Evolutionary conservation across 2,113 vertebrate genomes (phyloP).

Genomic region (Colossoma macropomum): DNA sequence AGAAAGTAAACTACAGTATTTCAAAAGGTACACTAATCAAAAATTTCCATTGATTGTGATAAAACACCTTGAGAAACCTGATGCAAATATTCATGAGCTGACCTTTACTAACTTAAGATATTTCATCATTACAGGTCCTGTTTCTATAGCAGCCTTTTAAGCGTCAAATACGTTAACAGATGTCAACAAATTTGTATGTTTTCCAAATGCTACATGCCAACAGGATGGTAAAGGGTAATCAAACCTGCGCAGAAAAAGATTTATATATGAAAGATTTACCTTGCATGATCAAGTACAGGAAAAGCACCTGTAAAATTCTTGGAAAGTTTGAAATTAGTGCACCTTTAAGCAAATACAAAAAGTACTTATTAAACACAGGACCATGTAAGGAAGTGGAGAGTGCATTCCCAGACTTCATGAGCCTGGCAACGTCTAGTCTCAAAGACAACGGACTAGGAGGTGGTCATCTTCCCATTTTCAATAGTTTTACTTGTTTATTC

Average conservation of each 20-base stretch:
- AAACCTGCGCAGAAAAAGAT: neutral
- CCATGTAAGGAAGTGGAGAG: slow-evolving; percentile 1
- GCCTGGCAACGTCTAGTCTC: slow-evolving; percentile 14
- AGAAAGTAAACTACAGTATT: neutral
- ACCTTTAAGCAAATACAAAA: slow-evolving; percentile 32
- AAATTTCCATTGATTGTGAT: neutral
- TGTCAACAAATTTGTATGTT: neutral
- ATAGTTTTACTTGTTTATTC: slow-evolving; percentile 35
- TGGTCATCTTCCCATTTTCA: slow-evolving; percentile 29
- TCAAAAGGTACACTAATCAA: slow-evolving; percentile 11
- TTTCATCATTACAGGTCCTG: neutral
- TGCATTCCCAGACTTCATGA: neutral
- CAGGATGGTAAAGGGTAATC: neutral
- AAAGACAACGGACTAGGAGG: neutral
- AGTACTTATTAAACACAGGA: slow-evolving; percentile 17
- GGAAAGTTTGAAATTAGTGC: slow-evolving; percentile 20
- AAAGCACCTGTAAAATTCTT: neutral
- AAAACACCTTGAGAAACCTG: neutral
- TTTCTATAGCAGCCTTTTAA: neutral
- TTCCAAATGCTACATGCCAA: neutral
- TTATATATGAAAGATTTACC: neutral
- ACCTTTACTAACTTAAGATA: neutral
- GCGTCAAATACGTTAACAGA: neutral
- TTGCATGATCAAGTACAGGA: neutral
- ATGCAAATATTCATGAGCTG: neutral